Base-by-base conservation (phyloP, 1,140 invertebrate species). In the Sycobia sp. region DNA sequence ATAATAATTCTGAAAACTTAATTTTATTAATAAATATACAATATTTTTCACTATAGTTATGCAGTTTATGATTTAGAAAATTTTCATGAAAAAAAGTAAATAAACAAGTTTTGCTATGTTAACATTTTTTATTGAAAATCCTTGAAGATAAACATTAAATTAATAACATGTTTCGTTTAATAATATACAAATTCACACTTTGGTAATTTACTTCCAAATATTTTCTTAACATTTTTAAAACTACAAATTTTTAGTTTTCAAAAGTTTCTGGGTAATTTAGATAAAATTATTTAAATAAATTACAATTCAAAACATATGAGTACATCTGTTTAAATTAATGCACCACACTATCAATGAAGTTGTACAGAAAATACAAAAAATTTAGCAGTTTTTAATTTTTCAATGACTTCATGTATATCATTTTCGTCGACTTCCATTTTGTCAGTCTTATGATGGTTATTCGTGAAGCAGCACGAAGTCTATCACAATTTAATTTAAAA, bases 401-500 rank as follows among this genome's bases (percentile, higher is more conserved):
- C 22, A 60, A 62, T 5, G 38, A 58, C 32, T 61, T 50, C 38
- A 66, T 44, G 34, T 25, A 60, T 57, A 50, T 49, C 32, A 20
- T 55, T n/a, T 62, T 49, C 18, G 36, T 56, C 32, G 43, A 55
- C 53, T 56, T 63, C 56, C 50, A 56, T 66, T 57, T 39, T 53
- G 47, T 63, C 60, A 67, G 66, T 67, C 66, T 67, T 62, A 51
- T 53, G 61, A 67, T 58, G 43, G 22, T 59, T 38, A 38, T 53
- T 60, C 51, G 44, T 36, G 54, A 64, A 64, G 36, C 38, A 61
- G 43, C 50, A 67, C 29, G 44, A 65, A 67, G 53, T 34, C 47
- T 67, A 67, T 64, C 62, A 67, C 56, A 64, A 63, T 64, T 60
- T 56, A 56, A 64, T 67, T 67, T 36, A 18, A 47, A 67, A 67